Evolutionary conservation across 2,888 invertebrate genomes (phyloP).

Genomic region (Lagria hirta): DNA sequence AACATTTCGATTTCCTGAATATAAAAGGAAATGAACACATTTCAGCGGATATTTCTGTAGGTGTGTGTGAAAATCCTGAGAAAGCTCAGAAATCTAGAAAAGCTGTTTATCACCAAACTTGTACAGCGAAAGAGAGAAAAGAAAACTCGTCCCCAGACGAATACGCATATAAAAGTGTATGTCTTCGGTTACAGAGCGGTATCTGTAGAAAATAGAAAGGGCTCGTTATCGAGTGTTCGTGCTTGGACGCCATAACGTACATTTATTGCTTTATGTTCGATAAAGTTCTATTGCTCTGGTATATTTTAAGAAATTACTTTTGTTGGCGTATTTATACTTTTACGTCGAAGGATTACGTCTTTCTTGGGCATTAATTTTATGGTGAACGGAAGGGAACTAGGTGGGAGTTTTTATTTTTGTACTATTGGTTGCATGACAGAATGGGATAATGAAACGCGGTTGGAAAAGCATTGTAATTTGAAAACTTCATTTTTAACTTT

Average conservation of each 20-base stretch:
- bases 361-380: conserved; percentile 40
- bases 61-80: conserved; percentile 40
- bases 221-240: conserved; percentile 49
- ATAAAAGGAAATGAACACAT: conserved; percentile 41
- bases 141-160: conserved; percentile 9
- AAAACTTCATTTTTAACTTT: too few species aligned
- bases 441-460: conserved; percentile 34
- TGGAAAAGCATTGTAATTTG: too few species aligned
- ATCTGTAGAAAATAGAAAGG: conserved; percentile 43
- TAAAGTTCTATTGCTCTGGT: conserved; percentile 47
- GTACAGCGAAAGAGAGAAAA: conserved; percentile 26
- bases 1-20: conserved; percentile 35
- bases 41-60: conserved; percentile 37
- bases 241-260: conserved; percentile 50
- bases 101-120: conserved; percentile 39
- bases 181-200: conserved; percentile 30
- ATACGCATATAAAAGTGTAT: conserved; percentile 12
- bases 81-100: conserved; percentile 39
- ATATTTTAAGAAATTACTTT: conserved; percentile 54
- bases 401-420: conserved; percentile 29
- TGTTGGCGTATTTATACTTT: conserved; percentile 31
- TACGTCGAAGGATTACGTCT: conserved; percentile 39
- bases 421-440: conserved; percentile 35
- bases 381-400: conserved; percentile 32
- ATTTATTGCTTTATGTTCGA: conserved; percentile 52